Base-by-base conservation (phyloP, 1,140 invertebrate genomes). In the Tetramorium simillimum region DNA sequence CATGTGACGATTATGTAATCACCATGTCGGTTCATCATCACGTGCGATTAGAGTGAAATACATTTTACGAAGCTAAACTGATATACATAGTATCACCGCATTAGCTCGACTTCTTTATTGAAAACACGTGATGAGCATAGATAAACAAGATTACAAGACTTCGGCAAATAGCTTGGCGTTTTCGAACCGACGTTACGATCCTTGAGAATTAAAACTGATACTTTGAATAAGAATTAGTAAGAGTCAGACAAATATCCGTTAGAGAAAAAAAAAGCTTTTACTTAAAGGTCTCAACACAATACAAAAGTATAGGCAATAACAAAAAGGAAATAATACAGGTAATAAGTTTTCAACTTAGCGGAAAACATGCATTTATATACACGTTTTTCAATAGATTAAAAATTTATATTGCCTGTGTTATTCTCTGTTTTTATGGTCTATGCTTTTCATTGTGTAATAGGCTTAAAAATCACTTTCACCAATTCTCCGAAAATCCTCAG, bases 1-100 rank as follows among this genome's bases (percentile, higher is more conserved):
- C n/a, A 78, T 2, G 7, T 78, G 43, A 63, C 6, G 33, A 69
- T 80, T 80, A 53, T 10, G 9, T 49, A 80, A 80, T 51, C 43
- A 21, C 33, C 28, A 21, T 16, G 10, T 21, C 24, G 7, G 7
- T 43, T 62, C 40, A 28, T 58, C 37, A 37, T 65, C 58, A 33
- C n/a, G 12, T 33, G 18, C 28, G 3, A 53, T 80, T 51, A 69
- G 2, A 67, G 28, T 65, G 5, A 67, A 67, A 80, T n/a, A 49
- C 4, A 69, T 40, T 80, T 33, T 37, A 7, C n/a, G 76, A 43
- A 10, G 60, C 24, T 33, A 65, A 63, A 67, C 14, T 46, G 40
- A 12, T 80, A 5, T 37, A 58, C 4, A 75, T 24, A 58, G 53
- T 60, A 16, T 33, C 18, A 28, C 0, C 43, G 10, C 16, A 33